Conservation (phyloP, 2,113 vertebrate species). For the Melospiza melodia region DNA sequence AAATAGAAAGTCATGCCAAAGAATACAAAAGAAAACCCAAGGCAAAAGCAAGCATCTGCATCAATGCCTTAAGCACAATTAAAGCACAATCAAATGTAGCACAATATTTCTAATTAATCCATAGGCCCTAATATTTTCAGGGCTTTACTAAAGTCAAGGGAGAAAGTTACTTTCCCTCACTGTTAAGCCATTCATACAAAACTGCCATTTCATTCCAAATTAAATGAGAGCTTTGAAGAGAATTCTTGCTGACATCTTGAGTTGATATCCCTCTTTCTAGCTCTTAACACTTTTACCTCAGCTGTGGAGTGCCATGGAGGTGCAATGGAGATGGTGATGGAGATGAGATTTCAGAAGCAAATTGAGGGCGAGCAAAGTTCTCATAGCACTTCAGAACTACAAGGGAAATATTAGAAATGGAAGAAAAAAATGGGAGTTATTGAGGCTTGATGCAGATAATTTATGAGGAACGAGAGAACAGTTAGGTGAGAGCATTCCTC, state of each 20-base stretch:
- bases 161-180: neutral
- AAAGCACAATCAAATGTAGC: neutral
- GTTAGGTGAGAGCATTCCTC: neutral
- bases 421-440: neutral
- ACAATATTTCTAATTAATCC: neutral
- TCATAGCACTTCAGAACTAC: neutral
- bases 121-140: neutral
- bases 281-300: neutral
- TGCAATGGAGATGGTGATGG: neutral
- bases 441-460: neutral
- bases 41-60: accelerated
- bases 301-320: neutral
- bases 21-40: neutral
- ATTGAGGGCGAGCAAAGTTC: neutral
- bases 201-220: neutral
- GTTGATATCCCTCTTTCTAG: neutral
- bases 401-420: neutral
- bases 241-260: neutral
- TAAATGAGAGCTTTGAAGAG: neutral
- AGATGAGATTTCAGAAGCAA: neutral
- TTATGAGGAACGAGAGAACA: neutral
- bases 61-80: neutral
- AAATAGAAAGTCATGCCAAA: neutral
- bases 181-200: neutral
- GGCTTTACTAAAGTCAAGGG: neutral